phyloP scores from a whole-genome alignment of 2,888 invertebrate genomes.

The Sympetrum striolatum region DNA sequence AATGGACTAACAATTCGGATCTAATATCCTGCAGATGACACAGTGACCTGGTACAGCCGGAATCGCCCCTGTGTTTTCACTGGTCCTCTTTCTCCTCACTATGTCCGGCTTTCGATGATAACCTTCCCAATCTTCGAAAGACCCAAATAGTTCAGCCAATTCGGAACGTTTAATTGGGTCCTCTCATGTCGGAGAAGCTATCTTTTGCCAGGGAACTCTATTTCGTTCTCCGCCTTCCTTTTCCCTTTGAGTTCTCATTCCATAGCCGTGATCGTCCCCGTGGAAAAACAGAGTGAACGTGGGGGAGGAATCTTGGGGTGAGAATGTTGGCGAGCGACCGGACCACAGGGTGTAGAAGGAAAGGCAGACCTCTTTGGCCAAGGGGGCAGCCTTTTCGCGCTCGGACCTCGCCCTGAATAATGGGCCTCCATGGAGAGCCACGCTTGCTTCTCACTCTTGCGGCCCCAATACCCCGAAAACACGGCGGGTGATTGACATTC shows the following conservation, averaged over 20 bases:
- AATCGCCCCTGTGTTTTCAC: neutral
- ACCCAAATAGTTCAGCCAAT: neutral
- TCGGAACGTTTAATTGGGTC: conserved; percentile 29
- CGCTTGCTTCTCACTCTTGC: neutral
- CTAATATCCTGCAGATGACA: neutral
- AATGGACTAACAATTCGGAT: neutral
- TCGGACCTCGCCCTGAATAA: too few species aligned
- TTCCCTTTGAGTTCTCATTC: neutral
- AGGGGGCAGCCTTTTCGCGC: neutral
- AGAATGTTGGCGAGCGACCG: neutral
- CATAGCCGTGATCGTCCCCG: neutral
- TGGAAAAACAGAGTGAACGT: neutral
- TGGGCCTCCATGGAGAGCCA: neutral
- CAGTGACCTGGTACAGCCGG: neutral
- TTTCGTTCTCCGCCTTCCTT: neutral
- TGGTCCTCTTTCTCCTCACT: neutral
- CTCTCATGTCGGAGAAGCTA: neutral
- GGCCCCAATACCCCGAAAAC: conserved; percentile 30
- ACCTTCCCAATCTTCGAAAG: neutral
- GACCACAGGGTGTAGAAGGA: neutral
- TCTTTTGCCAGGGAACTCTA: neutral
- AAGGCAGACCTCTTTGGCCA: conserved; percentile 29
- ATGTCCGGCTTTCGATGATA: neutral
- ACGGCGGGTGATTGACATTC: conserved; percentile 5
- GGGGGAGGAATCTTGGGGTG: neutral